Evolutionary conservation across 2,888 invertebrate genomes (phyloP).

Genomic region (Aphrophora alni): DNA sequence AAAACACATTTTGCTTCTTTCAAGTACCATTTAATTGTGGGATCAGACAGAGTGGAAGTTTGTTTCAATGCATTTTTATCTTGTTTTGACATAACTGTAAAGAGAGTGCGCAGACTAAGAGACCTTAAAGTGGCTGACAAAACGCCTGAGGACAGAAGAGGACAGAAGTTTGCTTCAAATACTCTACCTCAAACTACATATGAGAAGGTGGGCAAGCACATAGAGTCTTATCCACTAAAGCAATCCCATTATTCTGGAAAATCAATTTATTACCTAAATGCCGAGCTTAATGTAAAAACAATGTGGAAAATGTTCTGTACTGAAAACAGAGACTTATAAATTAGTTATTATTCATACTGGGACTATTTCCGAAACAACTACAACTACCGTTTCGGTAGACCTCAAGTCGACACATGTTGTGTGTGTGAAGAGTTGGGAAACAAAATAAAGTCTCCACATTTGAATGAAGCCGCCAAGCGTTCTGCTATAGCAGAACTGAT

Average conservation of each 20-base stretch:
- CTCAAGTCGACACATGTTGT: conserved; percentile 41
- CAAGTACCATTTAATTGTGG: not conserved
- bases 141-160: not conserved
- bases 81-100: not conserved
- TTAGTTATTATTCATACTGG: conserved; percentile 23
- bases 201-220: conserved; percentile 15
- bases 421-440: conserved; percentile 38
- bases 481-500: conserved; percentile 47
- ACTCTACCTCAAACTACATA: not conserved
- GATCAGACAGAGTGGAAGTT: not conserved
- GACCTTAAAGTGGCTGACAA: not conserved
- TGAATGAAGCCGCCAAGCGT: conserved; percentile 46
- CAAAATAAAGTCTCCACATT: conserved; percentile 40
- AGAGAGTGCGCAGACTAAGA: conserved; percentile 10
- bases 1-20: not conserved
- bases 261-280: not conserved
- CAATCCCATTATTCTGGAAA: conserved; percentile 23
- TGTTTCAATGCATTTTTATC: not conserved
- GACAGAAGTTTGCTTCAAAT: not conserved
- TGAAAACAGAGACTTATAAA: not conserved
- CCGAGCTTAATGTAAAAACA: conserved; percentile 12
- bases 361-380: conserved; percentile 45
- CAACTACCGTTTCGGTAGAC: conserved; percentile 39
- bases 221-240: not conserved
- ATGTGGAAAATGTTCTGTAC: conserved; percentile 10